Conservation (phyloP, 2,888 invertebrate species). For the Dendrolimus houi region DNA sequence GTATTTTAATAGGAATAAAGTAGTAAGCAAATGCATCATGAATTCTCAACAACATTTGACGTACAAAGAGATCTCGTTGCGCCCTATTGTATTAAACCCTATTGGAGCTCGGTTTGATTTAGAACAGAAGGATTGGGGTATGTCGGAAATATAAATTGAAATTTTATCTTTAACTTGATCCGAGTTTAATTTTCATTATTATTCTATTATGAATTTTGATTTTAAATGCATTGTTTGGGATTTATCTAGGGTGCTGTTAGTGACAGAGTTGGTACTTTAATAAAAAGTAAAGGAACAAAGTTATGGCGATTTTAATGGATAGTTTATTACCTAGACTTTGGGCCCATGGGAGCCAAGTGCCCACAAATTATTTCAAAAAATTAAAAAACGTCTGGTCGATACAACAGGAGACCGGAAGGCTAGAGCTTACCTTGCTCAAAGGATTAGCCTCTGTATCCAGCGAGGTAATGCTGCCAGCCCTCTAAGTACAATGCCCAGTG, state of each 20-base stretch:
- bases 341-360: too few species aligned
- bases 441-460: too few species aligned
- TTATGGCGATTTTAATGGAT: background rate
- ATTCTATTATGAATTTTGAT: conserved; percentile 19
- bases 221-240: conserved; percentile 12
- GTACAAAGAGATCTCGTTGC: background rate
- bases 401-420: too few species aligned
- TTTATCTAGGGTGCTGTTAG: conserved; percentile 10
- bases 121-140: conserved; percentile 48
- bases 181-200: conserved; percentile 24
- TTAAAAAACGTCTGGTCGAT: too few species aligned
- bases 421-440: too few species aligned
- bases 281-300: background rate
- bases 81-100: background rate
- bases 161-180: conserved; percentile 19
- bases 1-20: too few species aligned
- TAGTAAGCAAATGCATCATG: too few species aligned
- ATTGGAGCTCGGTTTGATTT: conserved; percentile 49
- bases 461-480: too few species aligned
- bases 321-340: too few species aligned
- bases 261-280: conserved; percentile 1
- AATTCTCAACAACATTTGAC: too few species aligned
- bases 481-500: too few species aligned
- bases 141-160: conserved; percentile 21
- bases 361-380: too few species aligned